Evolutionary conservation across 2,888 invertebrate genomes (phyloP).

Genomic region (Drosophila aldrichi): DNA sequence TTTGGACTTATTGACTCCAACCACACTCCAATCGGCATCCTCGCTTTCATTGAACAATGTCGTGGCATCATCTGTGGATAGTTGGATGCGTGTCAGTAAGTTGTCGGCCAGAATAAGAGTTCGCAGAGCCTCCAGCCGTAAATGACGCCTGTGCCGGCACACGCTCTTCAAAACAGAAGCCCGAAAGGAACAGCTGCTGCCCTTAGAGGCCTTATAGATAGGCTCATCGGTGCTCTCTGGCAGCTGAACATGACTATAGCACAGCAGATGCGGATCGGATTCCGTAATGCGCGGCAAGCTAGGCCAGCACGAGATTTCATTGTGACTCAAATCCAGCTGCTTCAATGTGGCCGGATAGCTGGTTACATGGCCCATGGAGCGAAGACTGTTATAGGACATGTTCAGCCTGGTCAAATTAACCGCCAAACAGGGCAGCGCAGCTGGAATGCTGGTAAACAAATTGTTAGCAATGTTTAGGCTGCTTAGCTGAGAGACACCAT

Average conservation of each 20-base stretch:
- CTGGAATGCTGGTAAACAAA: constrained; percentile 94
- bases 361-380: constrained; percentile 94
- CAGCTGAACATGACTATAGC: constrained; percentile 87
- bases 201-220: constrained; percentile 81
- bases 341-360: constrained; percentile 95
- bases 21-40: constrained; percentile 88
- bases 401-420: constrained; percentile 94
- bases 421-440: constrained; percentile 95
- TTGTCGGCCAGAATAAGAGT: constrained; percentile 92
- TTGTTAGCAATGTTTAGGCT: constrained; percentile 96
- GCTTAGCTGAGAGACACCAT: constrained; percentile 88
- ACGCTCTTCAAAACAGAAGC: constrained; percentile 92
- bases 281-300: constrained; percentile 90
- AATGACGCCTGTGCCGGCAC: constrained; percentile 93
- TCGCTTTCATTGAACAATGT: constrained; percentile 87
- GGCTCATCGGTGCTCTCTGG: constrained; percentile 66
- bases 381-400: constrained; percentile 93
- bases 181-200: constrained; percentile 87
- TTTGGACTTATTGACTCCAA: constrained; percentile 87
- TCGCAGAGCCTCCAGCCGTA: constrained; percentile 87
- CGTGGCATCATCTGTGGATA: constrained; percentile 93
- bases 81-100: constrained; percentile 91
- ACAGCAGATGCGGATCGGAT: constrained; percentile 89
- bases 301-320: constrained; percentile 96
- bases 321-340: constrained; percentile 96